Conservation (phyloP, 1,140 invertebrate genomes). For the Atta cephalotes region DNA sequence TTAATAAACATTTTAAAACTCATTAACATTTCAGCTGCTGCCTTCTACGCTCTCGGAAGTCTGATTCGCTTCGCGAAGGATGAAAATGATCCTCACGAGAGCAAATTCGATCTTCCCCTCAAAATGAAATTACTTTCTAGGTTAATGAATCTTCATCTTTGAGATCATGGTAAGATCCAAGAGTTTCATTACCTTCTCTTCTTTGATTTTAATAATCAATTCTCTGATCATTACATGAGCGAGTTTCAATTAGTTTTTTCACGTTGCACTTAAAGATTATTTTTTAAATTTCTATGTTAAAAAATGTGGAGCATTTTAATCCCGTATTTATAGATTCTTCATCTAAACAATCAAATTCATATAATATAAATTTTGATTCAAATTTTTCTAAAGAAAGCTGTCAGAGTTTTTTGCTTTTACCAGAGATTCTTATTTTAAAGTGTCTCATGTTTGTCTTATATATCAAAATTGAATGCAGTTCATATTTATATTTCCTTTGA, state of each 20-base stretch:
- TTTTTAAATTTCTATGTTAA: neutral
- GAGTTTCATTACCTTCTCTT: constrained; percentile 30
- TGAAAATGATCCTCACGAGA: neutral
- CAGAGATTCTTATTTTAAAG: neutral
- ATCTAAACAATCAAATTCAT: constrained; percentile 7
- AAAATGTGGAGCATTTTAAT: neutral
- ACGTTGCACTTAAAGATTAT: neutral
- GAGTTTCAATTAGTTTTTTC: neutral
- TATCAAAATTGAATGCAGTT: neutral
- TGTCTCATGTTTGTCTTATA: too few relatives aligned
- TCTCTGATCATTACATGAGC: constrained; percentile 39
- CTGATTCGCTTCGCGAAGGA: neutral
- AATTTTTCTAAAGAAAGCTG: neutral
- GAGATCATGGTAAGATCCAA: constrained; percentile 13
- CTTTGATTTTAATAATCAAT: constrained; percentile 1
- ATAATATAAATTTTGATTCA: neutral
- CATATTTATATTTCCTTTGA: constrained; percentile 6
- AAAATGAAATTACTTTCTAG: constrained; percentile 59
- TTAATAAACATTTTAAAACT: constrained; percentile 1
- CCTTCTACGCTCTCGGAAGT: neutral
- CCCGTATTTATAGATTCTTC: constrained; percentile 7
- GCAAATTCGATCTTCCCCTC: constrained; percentile 31
- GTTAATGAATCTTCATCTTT: constrained; percentile 18
- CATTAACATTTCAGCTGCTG: neutral
- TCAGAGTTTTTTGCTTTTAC: neutral